Conservation (phyloP, 2,113 vertebrate genomes). For the Sminthopsis crassicaudata region DNA sequence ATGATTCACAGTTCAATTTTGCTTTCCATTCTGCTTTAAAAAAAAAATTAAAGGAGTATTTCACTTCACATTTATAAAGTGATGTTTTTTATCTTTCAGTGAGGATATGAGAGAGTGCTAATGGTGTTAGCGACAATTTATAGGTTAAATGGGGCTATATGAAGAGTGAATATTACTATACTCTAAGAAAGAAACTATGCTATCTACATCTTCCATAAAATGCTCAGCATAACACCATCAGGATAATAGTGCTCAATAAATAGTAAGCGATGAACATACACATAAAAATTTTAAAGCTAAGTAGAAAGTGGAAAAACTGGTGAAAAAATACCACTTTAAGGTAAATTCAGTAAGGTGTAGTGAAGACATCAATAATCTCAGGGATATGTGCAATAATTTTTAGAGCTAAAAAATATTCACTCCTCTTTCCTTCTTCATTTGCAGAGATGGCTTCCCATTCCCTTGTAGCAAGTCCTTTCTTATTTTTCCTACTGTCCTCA, state of each 20-base stretch:
- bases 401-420: slow-evolving; percentile 32
- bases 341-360: slow-evolving; percentile 45
- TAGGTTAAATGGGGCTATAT: slow-evolving; percentile 26
- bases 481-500: neutral
- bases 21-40: slow-evolving; percentile 40
- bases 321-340: slow-evolving; percentile 30
- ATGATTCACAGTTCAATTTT: slow-evolving; percentile 44
- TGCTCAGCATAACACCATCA: slow-evolving; percentile 36
- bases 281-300: slow-evolving; percentile 26
- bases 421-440: slow-evolving; percentile 37
- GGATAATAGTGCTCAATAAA: slow-evolving; percentile 27
- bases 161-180: slow-evolving; percentile 19
- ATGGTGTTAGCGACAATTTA: slow-evolving; percentile 43
- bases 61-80: slow-evolving; percentile 39
- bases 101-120: slow-evolving; percentile 29
- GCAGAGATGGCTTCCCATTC: neutral
- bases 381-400: slow-evolving; percentile 31
- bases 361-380: slow-evolving; percentile 17
- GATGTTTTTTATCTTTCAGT: slow-evolving; percentile 32
- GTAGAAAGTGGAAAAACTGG: slow-evolving; percentile 34
- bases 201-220: slow-evolving; percentile 42
- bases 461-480: neutral
- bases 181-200: slow-evolving; percentile 16
- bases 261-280: slow-evolving; percentile 41
- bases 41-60: slow-evolving; percentile 25